Conservation (phyloP, 2,113 vertebrate genomes). For the Emydocephalus ijimae region DNA sequence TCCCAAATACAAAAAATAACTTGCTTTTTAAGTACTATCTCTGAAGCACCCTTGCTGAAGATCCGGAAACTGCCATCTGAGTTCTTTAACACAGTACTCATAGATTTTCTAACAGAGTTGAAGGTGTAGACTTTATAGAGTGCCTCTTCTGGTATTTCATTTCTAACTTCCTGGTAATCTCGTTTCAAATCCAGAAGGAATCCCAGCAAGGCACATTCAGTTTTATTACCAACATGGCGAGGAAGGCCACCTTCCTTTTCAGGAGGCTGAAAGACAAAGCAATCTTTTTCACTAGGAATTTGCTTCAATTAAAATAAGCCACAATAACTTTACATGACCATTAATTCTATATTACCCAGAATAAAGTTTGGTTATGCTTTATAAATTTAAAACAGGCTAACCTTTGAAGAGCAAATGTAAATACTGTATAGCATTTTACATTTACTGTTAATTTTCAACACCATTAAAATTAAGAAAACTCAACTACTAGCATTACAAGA, state of each 20-base stretch:
- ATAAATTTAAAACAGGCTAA: neutral
- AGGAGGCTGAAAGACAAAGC: constrained; percentile 79
- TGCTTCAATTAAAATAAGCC: constrained; percentile 21
- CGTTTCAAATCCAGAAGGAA: constrained; percentile 90
- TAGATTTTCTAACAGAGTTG: constrained; percentile 98
- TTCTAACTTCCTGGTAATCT: constrained; percentile 93
- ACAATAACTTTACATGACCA: neutral
- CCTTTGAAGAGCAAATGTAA: neutral
- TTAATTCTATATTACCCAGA: neutral
- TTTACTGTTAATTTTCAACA: neutral
- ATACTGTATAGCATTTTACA: neutral
- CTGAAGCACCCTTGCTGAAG: constrained; percentile 99
- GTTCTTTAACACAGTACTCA: constrained; percentile 98
- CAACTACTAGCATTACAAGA: neutral
- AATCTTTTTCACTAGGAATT: constrained; percentile 3
- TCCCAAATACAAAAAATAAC: constrained; percentile 46
- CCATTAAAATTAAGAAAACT: neutral
- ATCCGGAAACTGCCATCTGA: constrained; percentile 94
- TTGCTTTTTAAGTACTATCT: constrained; percentile 98
- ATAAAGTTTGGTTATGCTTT: neutral
- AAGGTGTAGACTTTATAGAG: constrained; percentile 99
- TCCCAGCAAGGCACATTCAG: constrained; percentile 99
- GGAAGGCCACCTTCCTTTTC: constrained; percentile 97
- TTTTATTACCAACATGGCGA: constrained; percentile 98
- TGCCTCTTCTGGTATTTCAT: constrained; percentile 96